Evolutionary conservation across 2,888 invertebrate genomes (phyloP).

Genomic region (Zelleria hepariella): DNA sequence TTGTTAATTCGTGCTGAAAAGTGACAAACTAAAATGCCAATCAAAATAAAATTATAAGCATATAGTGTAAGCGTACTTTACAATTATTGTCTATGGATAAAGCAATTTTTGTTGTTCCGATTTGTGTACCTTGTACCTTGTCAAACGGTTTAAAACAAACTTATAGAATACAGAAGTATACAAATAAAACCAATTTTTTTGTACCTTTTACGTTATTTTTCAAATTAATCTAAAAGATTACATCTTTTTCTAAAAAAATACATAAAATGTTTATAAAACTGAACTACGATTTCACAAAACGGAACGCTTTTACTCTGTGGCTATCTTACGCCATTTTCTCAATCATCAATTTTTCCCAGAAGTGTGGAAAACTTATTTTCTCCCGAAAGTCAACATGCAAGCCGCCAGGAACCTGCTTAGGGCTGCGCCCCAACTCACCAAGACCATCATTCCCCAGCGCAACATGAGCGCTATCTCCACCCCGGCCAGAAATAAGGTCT

Average conservation of each 20-base stretch:
- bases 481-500: constrained; percentile 44
- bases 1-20: neutral
- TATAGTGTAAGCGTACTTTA: neutral
- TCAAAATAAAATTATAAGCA: neutral
- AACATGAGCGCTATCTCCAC: constrained; percentile 46
- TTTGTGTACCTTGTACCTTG: too few relatives aligned
- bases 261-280: too few relatives aligned
- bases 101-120: neutral
- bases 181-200: too few relatives aligned
- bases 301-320: neutral
- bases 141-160: too few relatives aligned
- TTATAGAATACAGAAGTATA: too few relatives aligned
- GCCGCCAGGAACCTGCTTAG: constrained; percentile 44
- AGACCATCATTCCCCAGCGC: constrained; percentile 45
- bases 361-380: neutral
- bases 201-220: too few relatives aligned
- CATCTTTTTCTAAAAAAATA: too few relatives aligned
- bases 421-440: constrained; percentile 37
- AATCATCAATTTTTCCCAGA: neutral
- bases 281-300: neutral
- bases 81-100: neutral
- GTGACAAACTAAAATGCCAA: neutral
- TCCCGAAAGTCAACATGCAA: constrained; percentile 34
- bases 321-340: neutral
- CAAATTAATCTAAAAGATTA: too few relatives aligned